Evolutionary conservation across 2,797 vertebrate species (phyloP), one percentile per base, ranked within the genome.

Genomic region (Brotula barbata): DNA sequence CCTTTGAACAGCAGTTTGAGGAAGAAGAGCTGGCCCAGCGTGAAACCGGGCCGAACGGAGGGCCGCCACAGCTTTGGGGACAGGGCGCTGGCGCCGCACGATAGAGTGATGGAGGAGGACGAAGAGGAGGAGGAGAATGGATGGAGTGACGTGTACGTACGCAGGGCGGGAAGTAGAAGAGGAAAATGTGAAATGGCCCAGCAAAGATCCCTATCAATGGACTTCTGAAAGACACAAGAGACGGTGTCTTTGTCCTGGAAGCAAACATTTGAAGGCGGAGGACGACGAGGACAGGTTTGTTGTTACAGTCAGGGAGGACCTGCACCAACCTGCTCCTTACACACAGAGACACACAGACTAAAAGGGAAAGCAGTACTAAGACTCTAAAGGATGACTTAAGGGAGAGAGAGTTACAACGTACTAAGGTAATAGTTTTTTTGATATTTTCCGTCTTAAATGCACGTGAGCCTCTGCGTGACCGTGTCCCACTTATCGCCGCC

Each of bases 91-190:
- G 79, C 80, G 21, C 91, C 56, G 89, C 94, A 88, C 91, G 81
- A 95, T 67, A 86, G 93, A 50, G 94, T 95, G 53, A 94, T 95
- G 94, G 95, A 97, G 65, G 94, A 96, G 81, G 93, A 94, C 3
- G 94, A 87, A 20, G 86, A 88, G 13, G 81, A 83, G 23, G 80
- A 77, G 10, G 80, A 80, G 25, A 68, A 85, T 3, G 74, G 92
- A 40, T 56, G 76, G 1, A 92, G 93, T 57, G 93, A 96, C 65
- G 91, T 95, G 42, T 96, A 96, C n/a, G 92, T 94, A 22, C 83
- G 77, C 11, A 68, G 80, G 66, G 68, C 64, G 13, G 86, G 81
- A 72, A 80, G 64, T 54, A 64, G 81, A 55, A 88, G 94, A 58
- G 91, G 92, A 36, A 90, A 93, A 64, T 93, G 60, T 65, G 77